Conservation (phyloP, 2,888 invertebrate species). For the Noctua janthe region DNA sequence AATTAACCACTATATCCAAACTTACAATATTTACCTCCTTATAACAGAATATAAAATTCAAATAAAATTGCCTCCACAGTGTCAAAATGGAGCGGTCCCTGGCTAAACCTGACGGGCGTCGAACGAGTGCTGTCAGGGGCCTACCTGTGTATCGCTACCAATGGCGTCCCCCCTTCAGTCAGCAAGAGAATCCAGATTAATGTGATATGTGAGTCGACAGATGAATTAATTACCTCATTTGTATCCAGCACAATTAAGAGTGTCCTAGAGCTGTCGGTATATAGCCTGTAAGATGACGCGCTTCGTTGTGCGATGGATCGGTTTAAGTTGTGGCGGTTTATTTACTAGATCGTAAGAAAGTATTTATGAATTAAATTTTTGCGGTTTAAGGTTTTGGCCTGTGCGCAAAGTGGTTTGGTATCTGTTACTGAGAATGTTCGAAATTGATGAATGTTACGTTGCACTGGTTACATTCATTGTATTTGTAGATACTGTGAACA, state of each 20-base stretch:
- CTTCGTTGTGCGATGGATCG: slow-evolving; percentile 18
- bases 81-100: slow-evolving; percentile 88
- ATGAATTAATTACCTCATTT: slow-evolving; percentile 59
- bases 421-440: background rate
- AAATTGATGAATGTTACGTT: background rate
- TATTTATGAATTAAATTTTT: background rate
- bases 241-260: slow-evolving; percentile 55
- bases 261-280: slow-evolving; percentile 38
- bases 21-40: background rate
- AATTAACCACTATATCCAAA: background rate
- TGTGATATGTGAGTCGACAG: slow-evolving; percentile 86
- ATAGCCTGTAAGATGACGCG: slow-evolving; percentile 43
- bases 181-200: slow-evolving; percentile 87
- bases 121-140: slow-evolving; percentile 92
- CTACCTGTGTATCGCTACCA: slow-evolving; percentile 92
- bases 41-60: background rate
- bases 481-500: background rate
- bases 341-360: slow-evolving; percentile 9
- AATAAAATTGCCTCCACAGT: slow-evolving; percentile 79
- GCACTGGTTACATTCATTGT: background rate
- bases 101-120: slow-evolving; percentile 89
- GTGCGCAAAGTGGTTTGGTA: background rate
- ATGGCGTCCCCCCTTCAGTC: slow-evolving; percentile 90
- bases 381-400: background rate
- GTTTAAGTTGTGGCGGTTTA: slow-evolving; percentile 32